Evolutionary conservation across 2,888 invertebrate species (phyloP).

Genomic region (Drosophila antonietae): DNA sequence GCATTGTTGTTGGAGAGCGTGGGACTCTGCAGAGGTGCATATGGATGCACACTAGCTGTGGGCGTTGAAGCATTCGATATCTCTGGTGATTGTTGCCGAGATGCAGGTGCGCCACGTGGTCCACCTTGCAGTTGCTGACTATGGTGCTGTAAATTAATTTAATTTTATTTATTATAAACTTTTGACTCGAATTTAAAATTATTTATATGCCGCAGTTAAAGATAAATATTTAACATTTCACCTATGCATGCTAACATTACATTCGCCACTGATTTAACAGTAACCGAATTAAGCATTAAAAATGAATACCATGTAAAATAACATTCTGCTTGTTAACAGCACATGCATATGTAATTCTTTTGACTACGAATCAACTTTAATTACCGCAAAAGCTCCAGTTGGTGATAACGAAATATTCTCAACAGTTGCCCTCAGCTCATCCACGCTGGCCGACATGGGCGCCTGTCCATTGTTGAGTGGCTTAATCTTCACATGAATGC

Average conservation of each 20-base stretch:
- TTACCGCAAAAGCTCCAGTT: slow-evolving; percentile 88
- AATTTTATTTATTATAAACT: not conserved
- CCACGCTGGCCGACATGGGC: slow-evolving; percentile 97
- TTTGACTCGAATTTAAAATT: not conserved
- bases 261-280: not conserved
- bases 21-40: slow-evolving; percentile 92
- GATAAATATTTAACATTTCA: not conserved
- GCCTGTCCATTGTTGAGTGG: slow-evolving; percentile 95
- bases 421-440: slow-evolving; percentile 95
- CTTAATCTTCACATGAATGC: slow-evolving; percentile 97
- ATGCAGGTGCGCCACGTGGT: slow-evolving; percentile 56
- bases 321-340: not conserved
- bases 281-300: not conserved
- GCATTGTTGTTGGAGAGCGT: slow-evolving; percentile 88
- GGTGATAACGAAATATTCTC: slow-evolving; percentile 95
- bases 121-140: slow-evolving; percentile 82
- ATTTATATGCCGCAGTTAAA: not conserved
- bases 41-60: slow-evolving; percentile 88
- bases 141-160: slow-evolving; percentile 82
- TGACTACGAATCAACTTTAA: slow-evolving; percentile 44
- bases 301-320: not conserved
- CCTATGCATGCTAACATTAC: not conserved
- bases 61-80: slow-evolving; percentile 89
- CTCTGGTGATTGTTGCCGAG: slow-evolving; percentile 89
- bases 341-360: not conserved